Conservation (phyloP, 2,113 vertebrate genomes). For the Ictalurus furcatus region DNA sequence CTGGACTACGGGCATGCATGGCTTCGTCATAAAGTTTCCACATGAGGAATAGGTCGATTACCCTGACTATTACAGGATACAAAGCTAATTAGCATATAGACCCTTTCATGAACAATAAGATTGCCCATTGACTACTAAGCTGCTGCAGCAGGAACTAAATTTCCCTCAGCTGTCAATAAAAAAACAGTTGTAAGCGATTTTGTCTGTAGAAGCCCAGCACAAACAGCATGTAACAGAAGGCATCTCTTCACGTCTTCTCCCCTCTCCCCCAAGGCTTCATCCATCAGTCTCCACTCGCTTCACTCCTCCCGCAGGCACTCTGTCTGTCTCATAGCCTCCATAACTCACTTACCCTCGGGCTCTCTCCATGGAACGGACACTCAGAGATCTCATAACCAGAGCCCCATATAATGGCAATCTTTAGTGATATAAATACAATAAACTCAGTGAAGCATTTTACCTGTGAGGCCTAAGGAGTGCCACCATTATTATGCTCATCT, state of each 20-base stretch:
- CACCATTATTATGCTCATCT: constrained; percentile 23
- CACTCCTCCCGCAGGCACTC: constrained; percentile 35
- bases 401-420: constrained; percentile 14
- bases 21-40: constrained; percentile 57
- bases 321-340: constrained; percentile 34
- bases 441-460: constrained; percentile 24
- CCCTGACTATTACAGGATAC: constrained; percentile 67
- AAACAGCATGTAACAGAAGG: constrained; percentile 49
- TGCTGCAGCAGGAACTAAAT: constrained; percentile 63
- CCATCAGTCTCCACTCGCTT: constrained; percentile 26
- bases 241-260: constrained; percentile 15
- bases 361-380: constrained; percentile 32
- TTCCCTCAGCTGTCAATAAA: constrained; percentile 73
- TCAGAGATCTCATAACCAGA: constrained; percentile 26
- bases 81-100: constrained; percentile 75
- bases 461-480: neutral
- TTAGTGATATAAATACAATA: constrained; percentile 30
- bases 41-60: constrained; percentile 72
- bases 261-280: constrained; percentile 24
- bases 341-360: constrained; percentile 38
- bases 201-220: constrained; percentile 60
- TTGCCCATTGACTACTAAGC: constrained; percentile 57
- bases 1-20: constrained; percentile 34
- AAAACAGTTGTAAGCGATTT: constrained; percentile 64
- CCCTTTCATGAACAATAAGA: constrained; percentile 70